Conservation (phyloP, 2,113 vertebrate genomes). For the Microcebus jonahi region DNA sequence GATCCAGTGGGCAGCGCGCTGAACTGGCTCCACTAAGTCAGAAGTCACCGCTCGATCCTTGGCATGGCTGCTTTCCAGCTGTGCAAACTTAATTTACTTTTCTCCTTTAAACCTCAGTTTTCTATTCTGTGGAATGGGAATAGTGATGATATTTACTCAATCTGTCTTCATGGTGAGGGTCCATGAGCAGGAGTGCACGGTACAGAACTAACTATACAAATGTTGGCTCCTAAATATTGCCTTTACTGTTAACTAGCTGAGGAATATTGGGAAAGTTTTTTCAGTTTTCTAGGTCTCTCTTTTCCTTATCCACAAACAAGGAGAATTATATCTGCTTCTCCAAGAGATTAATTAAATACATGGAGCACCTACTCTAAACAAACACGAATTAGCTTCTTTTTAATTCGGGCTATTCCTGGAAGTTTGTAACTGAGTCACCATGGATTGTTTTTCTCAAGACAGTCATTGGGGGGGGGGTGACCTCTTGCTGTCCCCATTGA, state of each 20-base stretch:
- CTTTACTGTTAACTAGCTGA: background rate
- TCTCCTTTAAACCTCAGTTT: background rate
- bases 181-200: background rate
- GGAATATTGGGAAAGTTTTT: background rate
- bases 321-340: background rate
- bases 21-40: background rate
- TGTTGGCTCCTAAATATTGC: background rate
- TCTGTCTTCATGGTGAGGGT: background rate
- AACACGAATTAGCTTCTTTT: background rate
- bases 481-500: background rate
- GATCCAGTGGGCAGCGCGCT: fast-evolving
- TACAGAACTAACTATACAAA: background rate
- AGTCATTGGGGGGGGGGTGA: background rate
- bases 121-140: background rate
- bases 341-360: background rate
- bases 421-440: background rate
- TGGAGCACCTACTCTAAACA: background rate
- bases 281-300: background rate
- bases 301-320: background rate
- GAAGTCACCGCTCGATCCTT: background rate
- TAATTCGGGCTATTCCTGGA: background rate
- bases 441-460: background rate
- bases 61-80: background rate
- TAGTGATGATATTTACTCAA: background rate
- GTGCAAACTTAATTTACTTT: background rate